Conservation (phyloP, 2,888 invertebrate genomes). For the Hyposoter dolosus region DNA sequence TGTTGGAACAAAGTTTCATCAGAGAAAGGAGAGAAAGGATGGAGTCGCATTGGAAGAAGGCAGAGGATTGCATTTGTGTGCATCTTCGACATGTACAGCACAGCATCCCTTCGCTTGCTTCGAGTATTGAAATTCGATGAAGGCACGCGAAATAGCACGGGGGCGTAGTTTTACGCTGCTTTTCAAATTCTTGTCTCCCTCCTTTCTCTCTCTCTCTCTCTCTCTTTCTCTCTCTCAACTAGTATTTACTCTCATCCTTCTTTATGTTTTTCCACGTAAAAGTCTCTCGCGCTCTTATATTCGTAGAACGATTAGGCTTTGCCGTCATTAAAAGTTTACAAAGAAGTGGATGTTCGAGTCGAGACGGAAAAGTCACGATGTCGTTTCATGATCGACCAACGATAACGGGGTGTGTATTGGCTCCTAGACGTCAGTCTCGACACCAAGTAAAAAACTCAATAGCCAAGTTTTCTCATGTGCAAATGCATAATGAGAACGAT, state of each 20-base stretch:
- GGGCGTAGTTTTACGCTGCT: conserved; percentile 71
- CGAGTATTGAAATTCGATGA: conserved; percentile 80
- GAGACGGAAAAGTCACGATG: conserved; percentile 75
- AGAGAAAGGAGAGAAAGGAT: conserved; percentile 39
- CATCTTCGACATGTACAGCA: conserved; percentile 33
- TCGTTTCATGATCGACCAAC: conserved; percentile 67
- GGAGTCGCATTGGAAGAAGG: conserved; percentile 18
- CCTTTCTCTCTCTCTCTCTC: conserved; percentile 5
- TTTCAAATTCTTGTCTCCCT: conserved; percentile 39
- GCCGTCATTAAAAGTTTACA: conserved; percentile 85
- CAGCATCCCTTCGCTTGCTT: conserved; percentile 47
- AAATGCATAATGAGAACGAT: conserved; percentile 84
- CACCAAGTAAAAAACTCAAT: conserved; percentile 75
- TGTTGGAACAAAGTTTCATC: conserved; percentile 55
- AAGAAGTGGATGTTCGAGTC: conserved; percentile 79
- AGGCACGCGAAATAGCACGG: conserved; percentile 74
- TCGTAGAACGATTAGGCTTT: conserved; percentile 81
- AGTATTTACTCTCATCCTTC: conserved; percentile 26
- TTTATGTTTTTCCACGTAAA: conserved; percentile 62
- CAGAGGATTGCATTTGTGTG: conserved; percentile 31
- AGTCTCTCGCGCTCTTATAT: conserved; percentile 77
- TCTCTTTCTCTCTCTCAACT: conserved; percentile 4
- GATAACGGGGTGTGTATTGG: conserved; percentile 42
- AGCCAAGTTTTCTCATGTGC: conserved; percentile 84
- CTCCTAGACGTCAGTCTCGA: conserved; percentile 42